A percentile compares a stretch with the other conserved stretches of the same genome.
Conservation (phyloP, 2,113 vertebrate species). For the Ochotona princeps region DNA sequence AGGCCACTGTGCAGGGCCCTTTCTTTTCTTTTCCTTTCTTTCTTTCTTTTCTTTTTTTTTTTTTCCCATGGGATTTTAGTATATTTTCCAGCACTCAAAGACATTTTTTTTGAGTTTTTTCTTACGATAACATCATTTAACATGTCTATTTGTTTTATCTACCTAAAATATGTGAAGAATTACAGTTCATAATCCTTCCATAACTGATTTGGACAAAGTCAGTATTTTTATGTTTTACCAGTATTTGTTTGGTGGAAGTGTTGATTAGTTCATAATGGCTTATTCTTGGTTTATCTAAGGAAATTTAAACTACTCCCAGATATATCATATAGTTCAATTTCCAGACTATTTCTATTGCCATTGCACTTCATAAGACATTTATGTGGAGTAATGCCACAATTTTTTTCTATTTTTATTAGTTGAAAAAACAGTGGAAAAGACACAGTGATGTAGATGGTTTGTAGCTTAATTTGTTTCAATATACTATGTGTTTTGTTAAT, state of each 20-base stretch:
- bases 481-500: neutral
- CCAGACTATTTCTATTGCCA: neutral
- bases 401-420: constrained; percentile 24
- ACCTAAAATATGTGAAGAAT: neutral
- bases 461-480: neutral
- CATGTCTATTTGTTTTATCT: constrained; percentile 1
- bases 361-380: neutral
- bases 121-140: neutral
- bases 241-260: neutral
- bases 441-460: neutral
- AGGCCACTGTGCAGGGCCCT: no score
- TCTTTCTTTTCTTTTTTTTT: no score
- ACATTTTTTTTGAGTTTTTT: neutral
- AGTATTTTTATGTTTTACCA: neutral
- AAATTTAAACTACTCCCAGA: neutral
- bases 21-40: no score
- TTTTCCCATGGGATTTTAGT: neutral
- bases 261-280: neutral
- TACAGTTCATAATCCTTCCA: neutral
- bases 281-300: neutral
- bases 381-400: neutral
- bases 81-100: neutral
- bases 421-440: constrained; percentile 12
- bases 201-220: neutral
- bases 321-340: constrained; percentile 22